Evolutionary conservation across 2,113 vertebrate genomes (phyloP).

Genomic region (Gobius niger): DNA sequence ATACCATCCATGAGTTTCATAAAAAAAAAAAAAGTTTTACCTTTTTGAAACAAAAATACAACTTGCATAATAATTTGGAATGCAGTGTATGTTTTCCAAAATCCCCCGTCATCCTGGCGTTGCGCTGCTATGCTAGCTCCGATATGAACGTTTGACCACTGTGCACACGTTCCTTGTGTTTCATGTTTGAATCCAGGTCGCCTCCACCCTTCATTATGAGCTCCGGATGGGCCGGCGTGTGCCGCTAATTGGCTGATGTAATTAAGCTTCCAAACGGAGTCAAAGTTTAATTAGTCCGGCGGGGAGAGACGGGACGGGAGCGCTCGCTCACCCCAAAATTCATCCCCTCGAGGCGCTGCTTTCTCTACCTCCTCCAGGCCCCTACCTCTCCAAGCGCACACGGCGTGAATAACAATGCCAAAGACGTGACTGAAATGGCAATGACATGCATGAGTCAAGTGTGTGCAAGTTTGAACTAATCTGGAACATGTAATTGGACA

Average conservation of each 20-base stretch:
- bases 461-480: too few relatives aligned
- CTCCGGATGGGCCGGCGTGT: conserved; percentile 40
- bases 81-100: too few relatives aligned
- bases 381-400: conserved; percentile 3
- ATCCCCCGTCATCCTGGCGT: background rate
- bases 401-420: conserved; percentile 42
- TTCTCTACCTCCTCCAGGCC: background rate
- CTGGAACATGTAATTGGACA: too few relatives aligned
- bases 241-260: conserved; percentile 69
- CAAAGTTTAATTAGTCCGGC: conserved; percentile 73
- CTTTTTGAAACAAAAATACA: too few relatives aligned
- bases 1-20: too few relatives aligned
- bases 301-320: conserved; percentile 49
- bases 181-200: conserved; percentile 31
- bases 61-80: too few relatives aligned
- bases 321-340: conserved; percentile 36
- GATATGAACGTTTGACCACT: background rate
- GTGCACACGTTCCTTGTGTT: background rate
- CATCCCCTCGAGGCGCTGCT: background rate
- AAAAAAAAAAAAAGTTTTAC: too few relatives aligned
- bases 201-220: conserved; percentile 59
- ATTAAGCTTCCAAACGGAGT: conserved; percentile 69
- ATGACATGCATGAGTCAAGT: conserved; percentile 19
- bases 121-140: background rate
- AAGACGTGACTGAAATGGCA: conserved; percentile 56